Base-by-base conservation (phyloP, 2,888 invertebrate species). In the Pseudococcus jackbeardsleyi region DNA sequence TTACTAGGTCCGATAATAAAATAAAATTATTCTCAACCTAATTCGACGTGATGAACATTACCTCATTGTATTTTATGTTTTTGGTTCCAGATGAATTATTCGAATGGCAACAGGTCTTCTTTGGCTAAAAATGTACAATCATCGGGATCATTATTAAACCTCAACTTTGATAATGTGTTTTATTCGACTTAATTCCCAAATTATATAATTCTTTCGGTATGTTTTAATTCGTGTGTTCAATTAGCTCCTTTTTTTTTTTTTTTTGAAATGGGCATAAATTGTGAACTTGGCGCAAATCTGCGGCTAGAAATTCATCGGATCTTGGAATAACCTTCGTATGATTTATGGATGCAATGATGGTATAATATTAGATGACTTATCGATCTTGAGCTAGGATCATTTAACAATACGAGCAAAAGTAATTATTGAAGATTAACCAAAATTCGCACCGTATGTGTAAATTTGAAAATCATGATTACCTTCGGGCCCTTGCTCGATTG, bases 341-440 rank as follows among this genome's bases (percentile, higher is more conserved):
- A 64, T 64, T 64, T 64, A 64, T 64, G 7, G 64, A 64, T 64
- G 64, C 64, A 64, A 64, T 64, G 19, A 64, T 64, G 15, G 19
- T 22, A 64, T 64, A 64, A 64, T 64, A 5, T 19, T 64, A 64
- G 64, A 64, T 64, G 64, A 64, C 64, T 64, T 64, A 64, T 64
- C 64, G 22, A 64, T 64, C 64, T 64, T 64, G 19, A 22, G 64
- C 22, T 64, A n/a, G n/a, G 19, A 64, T 64, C 22, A 64, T 64
- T 64, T 64, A 64, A 64, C 64, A 64, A 22, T 64, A 5, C 64
- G 22, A 64, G 6, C 64, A 64, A 19, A 22, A 64, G 64, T 64
- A 64, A 64, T 64, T 64, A 64, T 64, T 9, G 4, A 64, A 64
- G 64, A 64, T 64, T 64, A 64, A 64, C 64, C 64, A 19, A 64